Evolutionary conservation across 2,888 invertebrate species (phyloP).

Genomic region (Frankliniella intonsa): DNA sequence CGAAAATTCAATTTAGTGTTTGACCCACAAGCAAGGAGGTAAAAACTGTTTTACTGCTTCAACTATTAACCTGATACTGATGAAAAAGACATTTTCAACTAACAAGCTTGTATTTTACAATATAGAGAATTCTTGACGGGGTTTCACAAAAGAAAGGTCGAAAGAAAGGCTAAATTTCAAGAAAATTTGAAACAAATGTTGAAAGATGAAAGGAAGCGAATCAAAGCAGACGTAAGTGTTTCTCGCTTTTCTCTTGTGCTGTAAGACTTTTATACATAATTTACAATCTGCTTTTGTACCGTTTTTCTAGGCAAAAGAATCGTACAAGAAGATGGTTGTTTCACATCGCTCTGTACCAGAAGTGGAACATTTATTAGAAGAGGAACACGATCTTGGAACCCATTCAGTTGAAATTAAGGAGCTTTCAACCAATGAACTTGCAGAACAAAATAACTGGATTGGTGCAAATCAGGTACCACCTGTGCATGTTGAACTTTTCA

Average conservation of each 20-base stretch:
- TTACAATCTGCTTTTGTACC: not conserved
- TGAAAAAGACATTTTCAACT: not conserved
- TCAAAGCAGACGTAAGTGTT: conserved; percentile 62
- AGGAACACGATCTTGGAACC: conserved; percentile 71
- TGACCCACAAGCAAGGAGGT: conserved; percentile 58
- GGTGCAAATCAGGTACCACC: conserved; percentile 57
- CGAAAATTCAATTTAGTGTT: conserved; percentile 55
- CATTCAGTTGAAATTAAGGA: conserved; percentile 75
- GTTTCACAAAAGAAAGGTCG: conserved; percentile 73
- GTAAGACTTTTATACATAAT: conserved; percentile 14
- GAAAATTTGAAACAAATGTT: conserved; percentile 64
- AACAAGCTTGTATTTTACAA: conserved; percentile 36
- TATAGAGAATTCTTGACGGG: conserved; percentile 74
- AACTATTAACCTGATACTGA: not conserved
- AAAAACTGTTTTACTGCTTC: conserved; percentile 37
- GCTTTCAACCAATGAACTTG: conserved; percentile 63
- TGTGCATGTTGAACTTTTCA: not conserved
- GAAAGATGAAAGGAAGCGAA: conserved; percentile 69
- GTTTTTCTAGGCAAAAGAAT: conserved; percentile 54
- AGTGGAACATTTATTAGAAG: conserved; percentile 60
- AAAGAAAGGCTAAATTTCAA: conserved; percentile 68
- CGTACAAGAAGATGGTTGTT: conserved; percentile 67
- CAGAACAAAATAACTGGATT: conserved; percentile 66
- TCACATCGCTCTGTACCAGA: conserved; percentile 67
- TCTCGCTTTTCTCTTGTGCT: conserved; percentile 4